Evolutionary conservation across 2,888 invertebrate genomes (phyloP).

Genomic region (Acleris sparsana): DNA sequence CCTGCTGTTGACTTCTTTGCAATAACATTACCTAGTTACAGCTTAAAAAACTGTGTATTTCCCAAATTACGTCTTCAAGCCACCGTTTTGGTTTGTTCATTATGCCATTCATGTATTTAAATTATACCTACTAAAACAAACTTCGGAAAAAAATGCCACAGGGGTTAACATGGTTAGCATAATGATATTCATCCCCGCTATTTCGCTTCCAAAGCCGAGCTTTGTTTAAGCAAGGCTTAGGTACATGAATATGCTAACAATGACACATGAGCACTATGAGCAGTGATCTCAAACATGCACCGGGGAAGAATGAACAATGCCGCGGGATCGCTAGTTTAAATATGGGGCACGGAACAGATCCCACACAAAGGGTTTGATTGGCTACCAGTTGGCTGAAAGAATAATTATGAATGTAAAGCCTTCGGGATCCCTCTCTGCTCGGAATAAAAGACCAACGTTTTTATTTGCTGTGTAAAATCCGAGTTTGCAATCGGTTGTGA

Average conservation of each 20-base stretch:
- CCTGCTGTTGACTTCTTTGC: no score
- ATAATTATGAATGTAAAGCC: slow-evolving; percentile 34
- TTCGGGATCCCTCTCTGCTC: slow-evolving; percentile 13
- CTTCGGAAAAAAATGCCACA: slow-evolving; percentile 5
- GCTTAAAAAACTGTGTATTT: no score
- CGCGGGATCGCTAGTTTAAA: slow-evolving; percentile 34
- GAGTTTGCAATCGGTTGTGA: slow-evolving; percentile 2
- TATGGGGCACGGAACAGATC: slow-evolving; percentile 26
- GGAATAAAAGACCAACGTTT: slow-evolving; percentile 25
- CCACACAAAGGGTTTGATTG: slow-evolving; percentile 34
- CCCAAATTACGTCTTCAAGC: no score
- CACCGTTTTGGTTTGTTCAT: no score
- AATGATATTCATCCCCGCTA: slow-evolving; percentile 28
- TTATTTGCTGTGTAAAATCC: slow-evolving; percentile 15
- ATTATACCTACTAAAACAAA: background rate
- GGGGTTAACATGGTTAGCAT: slow-evolving; percentile 21
- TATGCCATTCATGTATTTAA: no score
- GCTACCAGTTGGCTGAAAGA: slow-evolving; percentile 32
- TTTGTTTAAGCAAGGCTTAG: slow-evolving; percentile 34
- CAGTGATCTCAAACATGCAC: slow-evolving; percentile 27
- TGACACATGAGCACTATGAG: slow-evolving; percentile 33
- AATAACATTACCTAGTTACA: no score
- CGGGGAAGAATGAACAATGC: slow-evolving; percentile 23
- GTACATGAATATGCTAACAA: slow-evolving; percentile 36
- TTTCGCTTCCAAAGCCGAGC: slow-evolving; percentile 21